phyloP scores from a whole-genome alignment of 2,113 vertebrate species.

The Mugil cephalus region DNA sequence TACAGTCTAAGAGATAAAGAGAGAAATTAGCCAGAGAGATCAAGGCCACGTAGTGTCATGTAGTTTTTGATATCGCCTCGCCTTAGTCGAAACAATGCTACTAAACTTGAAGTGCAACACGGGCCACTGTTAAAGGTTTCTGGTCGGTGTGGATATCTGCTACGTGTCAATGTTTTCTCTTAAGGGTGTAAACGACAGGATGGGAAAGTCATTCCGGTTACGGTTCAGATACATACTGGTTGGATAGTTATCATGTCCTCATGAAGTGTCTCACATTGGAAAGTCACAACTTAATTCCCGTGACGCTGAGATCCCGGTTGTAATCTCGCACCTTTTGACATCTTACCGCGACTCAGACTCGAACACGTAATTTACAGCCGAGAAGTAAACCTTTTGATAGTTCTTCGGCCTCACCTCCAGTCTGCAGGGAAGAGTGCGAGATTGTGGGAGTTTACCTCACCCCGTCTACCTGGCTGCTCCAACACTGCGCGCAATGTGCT shows the following conservation, averaged over 20 bases:
- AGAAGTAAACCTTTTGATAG: slow-evolving; percentile 46
- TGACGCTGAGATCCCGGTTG: neutral
- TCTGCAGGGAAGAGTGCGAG: slow-evolving; percentile 8
- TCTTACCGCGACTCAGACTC: neutral
- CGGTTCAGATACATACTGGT: neutral
- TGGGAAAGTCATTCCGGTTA: neutral
- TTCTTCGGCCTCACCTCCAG: neutral
- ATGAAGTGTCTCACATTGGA: rapidly evolving
- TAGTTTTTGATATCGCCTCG: neutral
- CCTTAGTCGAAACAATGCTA: no score
- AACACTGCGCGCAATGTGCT: slow-evolving; percentile 75
- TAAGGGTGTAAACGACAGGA: neutral
- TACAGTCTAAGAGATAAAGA: no score
- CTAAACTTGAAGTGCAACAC: no score
- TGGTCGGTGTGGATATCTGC: slow-evolving; percentile 33
- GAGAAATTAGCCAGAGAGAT: neutral
- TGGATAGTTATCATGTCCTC: no score
- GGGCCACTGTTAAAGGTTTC: neutral
- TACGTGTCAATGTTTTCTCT: slow-evolving; percentile 72
- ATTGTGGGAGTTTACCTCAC: slow-evolving; percentile 19
- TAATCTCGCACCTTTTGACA: neutral
- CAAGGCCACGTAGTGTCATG: neutral
- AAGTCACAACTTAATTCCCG: neutral
- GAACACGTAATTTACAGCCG: slow-evolving; percentile 2
- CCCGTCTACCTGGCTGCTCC: slow-evolving; percentile 48